A percentile compares a stretch with the other conserved stretches of the same genome.
Conservation (phyloP, 2,888 invertebrate species). For the Andrena praecox region DNA sequence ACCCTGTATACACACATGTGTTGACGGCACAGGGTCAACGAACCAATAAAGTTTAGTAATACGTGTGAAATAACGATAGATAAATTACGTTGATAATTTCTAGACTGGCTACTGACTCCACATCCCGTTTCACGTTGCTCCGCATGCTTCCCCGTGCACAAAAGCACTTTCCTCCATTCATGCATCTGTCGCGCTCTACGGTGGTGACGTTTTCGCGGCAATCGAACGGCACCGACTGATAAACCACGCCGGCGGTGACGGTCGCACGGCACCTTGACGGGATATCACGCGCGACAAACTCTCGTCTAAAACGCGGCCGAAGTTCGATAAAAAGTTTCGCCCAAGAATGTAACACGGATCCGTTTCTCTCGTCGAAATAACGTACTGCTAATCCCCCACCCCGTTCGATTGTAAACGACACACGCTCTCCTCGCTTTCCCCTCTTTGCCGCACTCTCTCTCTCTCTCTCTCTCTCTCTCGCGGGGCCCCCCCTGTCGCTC, state of each 20-base stretch:
- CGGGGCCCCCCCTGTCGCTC: constrained; percentile 32
- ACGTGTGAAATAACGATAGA: constrained; percentile 52
- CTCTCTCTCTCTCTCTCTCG: no score
- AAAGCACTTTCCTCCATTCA: constrained; percentile 63
- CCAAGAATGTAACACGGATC: constrained; percentile 63
- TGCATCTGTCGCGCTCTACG: constrained; percentile 53
- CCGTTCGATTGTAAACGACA: constrained; percentile 59
- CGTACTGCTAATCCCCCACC: constrained; percentile 58
- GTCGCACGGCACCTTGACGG: constrained; percentile 27
- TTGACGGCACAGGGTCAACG: constrained; percentile 56
- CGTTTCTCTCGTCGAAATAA: constrained; percentile 65
- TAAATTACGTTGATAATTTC: constrained; percentile 55
- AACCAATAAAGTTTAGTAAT: constrained; percentile 58
- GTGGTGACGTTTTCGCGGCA: constrained; percentile 61
- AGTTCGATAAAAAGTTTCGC: constrained; percentile 57
- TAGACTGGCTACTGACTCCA: constrained; percentile 53
- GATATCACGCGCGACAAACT: constrained; percentile 54
- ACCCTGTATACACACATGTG: constrained; percentile 36
- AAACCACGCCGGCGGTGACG: constrained; percentile 29
- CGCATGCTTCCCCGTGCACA: constrained; percentile 57
- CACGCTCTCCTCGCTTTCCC: constrained; percentile 52
- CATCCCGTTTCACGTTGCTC: constrained; percentile 55
- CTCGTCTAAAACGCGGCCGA: constrained; percentile 40
- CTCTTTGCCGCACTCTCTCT: constrained; percentile 50
- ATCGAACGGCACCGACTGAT: constrained; percentile 41